Evolutionary conservation across 2,888 invertebrate species (phyloP).

Genomic region (Ischnus inquisitorius): DNA sequence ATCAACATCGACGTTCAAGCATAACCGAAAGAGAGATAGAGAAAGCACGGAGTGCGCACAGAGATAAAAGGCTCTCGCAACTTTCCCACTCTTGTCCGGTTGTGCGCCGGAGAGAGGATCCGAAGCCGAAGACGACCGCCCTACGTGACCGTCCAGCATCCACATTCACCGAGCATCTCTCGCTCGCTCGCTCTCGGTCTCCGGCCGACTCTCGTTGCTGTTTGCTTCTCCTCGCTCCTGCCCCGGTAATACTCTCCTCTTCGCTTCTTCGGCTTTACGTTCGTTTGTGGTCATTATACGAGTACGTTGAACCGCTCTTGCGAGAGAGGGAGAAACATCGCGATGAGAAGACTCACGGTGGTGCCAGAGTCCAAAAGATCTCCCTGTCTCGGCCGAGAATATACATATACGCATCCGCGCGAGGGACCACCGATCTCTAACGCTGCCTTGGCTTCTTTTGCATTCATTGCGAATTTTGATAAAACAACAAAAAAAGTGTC

Average conservation of each 20-base stretch:
- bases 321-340: constrained; percentile 58
- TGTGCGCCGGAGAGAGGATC: constrained; percentile 29
- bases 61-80: constrained; percentile 33
- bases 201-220: constrained; percentile 64
- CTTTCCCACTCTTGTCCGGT: constrained; percentile 44
- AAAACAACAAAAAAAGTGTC: neutral
- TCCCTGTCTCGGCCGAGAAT: constrained; percentile 39
- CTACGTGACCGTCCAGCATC: constrained; percentile 62
- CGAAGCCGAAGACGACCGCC: constrained; percentile 51
- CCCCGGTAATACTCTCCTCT: constrained; percentile 53
- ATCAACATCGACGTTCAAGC: constrained; percentile 23
- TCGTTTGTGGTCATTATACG: constrained; percentile 79
- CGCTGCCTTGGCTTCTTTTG: constrained; percentile 26
- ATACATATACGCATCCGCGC: constrained; percentile 13
- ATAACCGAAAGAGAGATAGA: constrained; percentile 6
- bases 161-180: constrained; percentile 61
- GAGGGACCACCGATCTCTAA: constrained; percentile 26
- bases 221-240: constrained; percentile 35
- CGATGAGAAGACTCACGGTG: constrained; percentile 52
- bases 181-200: constrained; percentile 70
- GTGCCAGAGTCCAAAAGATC: constrained; percentile 67
- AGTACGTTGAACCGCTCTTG: constrained; percentile 78
- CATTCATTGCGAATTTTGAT: neutral
- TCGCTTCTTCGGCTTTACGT: constrained; percentile 74
- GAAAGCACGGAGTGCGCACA: neutral